Evolutionary conservation across 2,797 vertebrate genomes (phyloP).

Genomic region (Sebastes oblongus): DNA sequence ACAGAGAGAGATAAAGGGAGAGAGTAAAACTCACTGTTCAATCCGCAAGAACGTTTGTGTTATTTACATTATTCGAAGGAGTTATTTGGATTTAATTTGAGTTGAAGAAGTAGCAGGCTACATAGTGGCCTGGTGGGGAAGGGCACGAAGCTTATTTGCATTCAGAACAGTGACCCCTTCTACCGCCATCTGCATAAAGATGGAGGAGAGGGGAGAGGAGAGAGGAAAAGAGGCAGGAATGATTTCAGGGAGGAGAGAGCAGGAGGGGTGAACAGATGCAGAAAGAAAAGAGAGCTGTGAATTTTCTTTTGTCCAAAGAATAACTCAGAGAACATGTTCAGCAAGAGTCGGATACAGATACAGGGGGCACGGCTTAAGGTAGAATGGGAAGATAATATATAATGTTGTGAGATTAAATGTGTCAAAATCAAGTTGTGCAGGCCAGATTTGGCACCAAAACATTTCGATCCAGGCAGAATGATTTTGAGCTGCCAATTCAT

Average conservation of each 20-base stretch:
- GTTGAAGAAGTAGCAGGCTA: constrained; percentile 50
- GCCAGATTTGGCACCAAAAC: constrained; percentile 29
- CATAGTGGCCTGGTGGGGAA: constrained; percentile 61
- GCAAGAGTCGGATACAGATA: constrained; percentile 15
- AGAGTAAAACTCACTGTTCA: constrained; percentile 46
- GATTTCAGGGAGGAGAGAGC: constrained; percentile 59
- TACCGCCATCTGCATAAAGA: constrained; percentile 77
- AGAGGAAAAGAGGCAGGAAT: constrained; percentile 50
- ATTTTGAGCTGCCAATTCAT: constrained; percentile 55
- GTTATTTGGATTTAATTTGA: constrained; percentile 62
- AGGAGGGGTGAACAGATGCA: constrained; percentile 60
- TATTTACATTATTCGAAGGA: constrained; percentile 63
- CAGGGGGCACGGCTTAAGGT: constrained; percentile 8
- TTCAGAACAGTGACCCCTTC: constrained; percentile 78
- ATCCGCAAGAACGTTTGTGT: constrained; percentile 53
- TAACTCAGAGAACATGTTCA: constrained; percentile 35
- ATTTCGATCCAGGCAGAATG: constrained; percentile 27
- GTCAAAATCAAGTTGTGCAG: constrained; percentile 28
- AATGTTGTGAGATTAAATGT: constrained; percentile 39
- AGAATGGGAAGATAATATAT: constrained; percentile 31
- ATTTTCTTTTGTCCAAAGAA: constrained; percentile 53
- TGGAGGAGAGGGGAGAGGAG: constrained; percentile 58
- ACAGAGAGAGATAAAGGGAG: constrained; percentile 18
- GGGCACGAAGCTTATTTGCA: constrained; percentile 74
- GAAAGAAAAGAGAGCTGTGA: constrained; percentile 50